Evolutionary conservation across 2,888 invertebrate genomes (phyloP).

Genomic region (Listrodromus nycthemerus): DNA sequence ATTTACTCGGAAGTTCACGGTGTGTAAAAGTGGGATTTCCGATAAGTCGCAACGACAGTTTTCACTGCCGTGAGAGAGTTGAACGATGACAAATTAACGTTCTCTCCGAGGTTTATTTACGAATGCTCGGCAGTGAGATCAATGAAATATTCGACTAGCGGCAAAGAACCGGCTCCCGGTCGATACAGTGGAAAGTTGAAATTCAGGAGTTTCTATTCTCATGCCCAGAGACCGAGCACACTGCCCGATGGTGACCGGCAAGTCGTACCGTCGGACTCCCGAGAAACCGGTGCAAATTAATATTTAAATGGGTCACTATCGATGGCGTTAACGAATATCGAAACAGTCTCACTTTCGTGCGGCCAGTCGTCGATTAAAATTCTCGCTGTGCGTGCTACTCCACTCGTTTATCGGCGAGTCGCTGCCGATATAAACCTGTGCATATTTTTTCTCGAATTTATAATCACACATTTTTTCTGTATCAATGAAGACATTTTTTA

Average conservation of each 20-base stretch:
- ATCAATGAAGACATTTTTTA: neutral
- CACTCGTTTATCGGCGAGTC: slow-evolving; percentile 2
- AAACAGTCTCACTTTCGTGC: slow-evolving; percentile 45
- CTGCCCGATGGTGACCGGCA: slow-evolving; percentile 7
- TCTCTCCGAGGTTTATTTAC: neutral
- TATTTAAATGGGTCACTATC: slow-evolving; percentile 50
- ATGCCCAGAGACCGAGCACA: neutral
- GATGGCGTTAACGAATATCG: slow-evolving; percentile 48
- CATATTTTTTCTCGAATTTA: neutral
- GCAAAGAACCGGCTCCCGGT: slow-evolving; percentile 45
- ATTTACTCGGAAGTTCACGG: neutral
- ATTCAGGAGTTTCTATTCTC: slow-evolving; percentile 56
- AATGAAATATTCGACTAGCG: slow-evolving; percentile 38
- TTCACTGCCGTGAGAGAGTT: neutral
- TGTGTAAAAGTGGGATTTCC: slow-evolving; percentile 6
- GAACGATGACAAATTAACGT: slow-evolving; percentile 19
- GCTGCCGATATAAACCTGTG: neutral
- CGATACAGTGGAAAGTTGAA: slow-evolving; percentile 56
- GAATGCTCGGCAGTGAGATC: slow-evolving; percentile 4
- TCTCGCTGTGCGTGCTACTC: neutral
- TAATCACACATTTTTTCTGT: no score
- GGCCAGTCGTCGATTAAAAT: slow-evolving; percentile 37
- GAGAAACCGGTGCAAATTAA: slow-evolving; percentile 58
- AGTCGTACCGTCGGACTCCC: neutral
- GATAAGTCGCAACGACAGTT: neutral